phyloP scores from a whole-genome alignment of 2,888 invertebrate genomes.

The Polyploca ridens region DNA sequence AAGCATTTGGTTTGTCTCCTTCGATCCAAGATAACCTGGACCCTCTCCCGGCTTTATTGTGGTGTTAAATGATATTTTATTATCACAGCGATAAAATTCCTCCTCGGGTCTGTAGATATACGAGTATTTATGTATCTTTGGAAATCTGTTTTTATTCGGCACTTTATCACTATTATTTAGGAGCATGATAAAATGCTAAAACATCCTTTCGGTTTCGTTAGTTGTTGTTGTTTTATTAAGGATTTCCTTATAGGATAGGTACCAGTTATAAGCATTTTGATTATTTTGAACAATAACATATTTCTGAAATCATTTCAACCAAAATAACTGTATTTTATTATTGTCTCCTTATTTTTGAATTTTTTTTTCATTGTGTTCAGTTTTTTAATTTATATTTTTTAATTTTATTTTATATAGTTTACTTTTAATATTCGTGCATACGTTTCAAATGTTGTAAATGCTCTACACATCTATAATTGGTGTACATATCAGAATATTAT shows the following conservation, averaged over 20 bases:
- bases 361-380: too few species aligned
- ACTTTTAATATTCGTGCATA: too few species aligned
- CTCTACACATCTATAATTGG: too few species aligned
- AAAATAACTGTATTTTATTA: too few species aligned
- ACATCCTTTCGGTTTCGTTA: constrained; percentile 33
- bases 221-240: constrained; percentile 31
- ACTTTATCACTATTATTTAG: constrained; percentile 79
- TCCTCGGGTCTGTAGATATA: constrained; percentile 42
- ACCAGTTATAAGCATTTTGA: not conserved
- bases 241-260: constrained; percentile 16
- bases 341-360: too few species aligned
- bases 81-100: constrained; percentile 69
- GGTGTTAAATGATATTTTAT: constrained; percentile 77
- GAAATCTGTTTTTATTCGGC: constrained; percentile 71
- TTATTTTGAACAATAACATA: not conserved
- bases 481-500: too few species aligned
- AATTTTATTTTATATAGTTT: too few species aligned
- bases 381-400: too few species aligned
- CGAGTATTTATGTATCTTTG: constrained; percentile 60
- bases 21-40: constrained; percentile 56
- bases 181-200: constrained; percentile 67
- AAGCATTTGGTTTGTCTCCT: constrained; percentile 52
- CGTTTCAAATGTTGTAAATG: too few species aligned
- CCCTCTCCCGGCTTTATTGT: constrained; percentile 59
- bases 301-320: too few species aligned